phyloP scores from a whole-genome alignment of 2,888 invertebrate species.

The Sesia bembeciformis region DNA sequence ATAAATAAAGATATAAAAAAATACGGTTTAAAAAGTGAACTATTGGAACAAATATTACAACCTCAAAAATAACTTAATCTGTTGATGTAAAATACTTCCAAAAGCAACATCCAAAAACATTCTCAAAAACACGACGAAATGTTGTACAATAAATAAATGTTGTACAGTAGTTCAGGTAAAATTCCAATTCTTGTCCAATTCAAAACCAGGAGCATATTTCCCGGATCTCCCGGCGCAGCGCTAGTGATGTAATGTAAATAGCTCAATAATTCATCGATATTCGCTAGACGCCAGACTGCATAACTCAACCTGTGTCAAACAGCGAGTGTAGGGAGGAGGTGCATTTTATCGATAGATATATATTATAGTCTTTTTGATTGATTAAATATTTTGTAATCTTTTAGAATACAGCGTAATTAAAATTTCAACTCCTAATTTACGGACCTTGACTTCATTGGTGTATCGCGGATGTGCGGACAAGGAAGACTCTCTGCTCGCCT shows the following conservation, averaged over 20 bases:
- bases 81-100: neutral
- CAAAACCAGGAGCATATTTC: neutral
- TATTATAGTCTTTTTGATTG: conserved; percentile 10
- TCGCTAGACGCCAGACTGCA: conserved; percentile 50
- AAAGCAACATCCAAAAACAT: neutral
- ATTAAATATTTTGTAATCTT: neutral
- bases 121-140: neutral
- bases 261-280: conserved; percentile 61
- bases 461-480: no score
- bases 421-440: no score
- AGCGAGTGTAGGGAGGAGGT: neutral
- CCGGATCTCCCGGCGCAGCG: neutral
- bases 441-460: no score
- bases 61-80: neutral
- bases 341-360: conserved; percentile 4
- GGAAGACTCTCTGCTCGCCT: no score
- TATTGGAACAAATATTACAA: neutral
- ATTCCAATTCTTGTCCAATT: neutral
- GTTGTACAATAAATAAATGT: neutral
- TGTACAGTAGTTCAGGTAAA: neutral
- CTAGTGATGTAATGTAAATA: conserved; percentile 61
- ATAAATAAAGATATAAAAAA: no score
- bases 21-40: no score
- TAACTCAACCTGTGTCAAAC: conserved; percentile 34
- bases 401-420: no score